Conservation (phyloP, 2,797 vertebrate species). For the Sternotherus odoratus region DNA sequence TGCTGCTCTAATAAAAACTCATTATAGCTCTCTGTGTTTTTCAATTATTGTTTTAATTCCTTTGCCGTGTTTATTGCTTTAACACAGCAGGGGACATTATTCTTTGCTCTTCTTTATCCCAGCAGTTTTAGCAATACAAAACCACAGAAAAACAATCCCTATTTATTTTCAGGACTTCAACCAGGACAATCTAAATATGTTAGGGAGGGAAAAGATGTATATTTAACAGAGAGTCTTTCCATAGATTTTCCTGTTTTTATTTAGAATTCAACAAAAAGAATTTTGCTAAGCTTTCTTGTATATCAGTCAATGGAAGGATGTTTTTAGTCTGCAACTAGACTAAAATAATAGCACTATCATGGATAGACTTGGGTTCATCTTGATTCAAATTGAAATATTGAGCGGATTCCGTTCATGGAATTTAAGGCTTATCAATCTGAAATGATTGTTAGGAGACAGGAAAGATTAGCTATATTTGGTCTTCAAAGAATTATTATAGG, state of each 20-base stretch:
- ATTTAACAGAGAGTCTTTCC: accelerated
- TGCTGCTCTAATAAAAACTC: constrained; percentile 43
- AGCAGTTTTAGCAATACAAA: constrained; percentile 25
- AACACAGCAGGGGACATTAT: background rate
- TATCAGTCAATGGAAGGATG: background rate
- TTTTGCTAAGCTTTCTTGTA: background rate
- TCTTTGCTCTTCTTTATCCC: constrained; percentile 38
- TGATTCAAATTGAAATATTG: background rate
- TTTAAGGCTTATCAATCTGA: background rate
- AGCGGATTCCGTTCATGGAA: background rate
- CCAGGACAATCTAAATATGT: background rate
- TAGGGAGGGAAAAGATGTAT: background rate
- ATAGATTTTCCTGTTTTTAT: background rate
- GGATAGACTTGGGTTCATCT: background rate
- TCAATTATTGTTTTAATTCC: constrained; percentile 60
- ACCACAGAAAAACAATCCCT: background rate
- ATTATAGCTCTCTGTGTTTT: constrained; percentile 45
- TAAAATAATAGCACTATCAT: background rate
- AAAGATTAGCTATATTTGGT: background rate
- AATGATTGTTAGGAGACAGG: background rate
- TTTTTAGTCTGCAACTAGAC: background rate
- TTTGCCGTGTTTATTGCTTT: constrained; percentile 40
- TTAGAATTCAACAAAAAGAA: background rate
- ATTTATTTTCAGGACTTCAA: background rate
- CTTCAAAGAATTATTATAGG: background rate